Base-by-base conservation (phyloP, 2,888 invertebrate genomes). In the Nymphalis c-album region DNA sequence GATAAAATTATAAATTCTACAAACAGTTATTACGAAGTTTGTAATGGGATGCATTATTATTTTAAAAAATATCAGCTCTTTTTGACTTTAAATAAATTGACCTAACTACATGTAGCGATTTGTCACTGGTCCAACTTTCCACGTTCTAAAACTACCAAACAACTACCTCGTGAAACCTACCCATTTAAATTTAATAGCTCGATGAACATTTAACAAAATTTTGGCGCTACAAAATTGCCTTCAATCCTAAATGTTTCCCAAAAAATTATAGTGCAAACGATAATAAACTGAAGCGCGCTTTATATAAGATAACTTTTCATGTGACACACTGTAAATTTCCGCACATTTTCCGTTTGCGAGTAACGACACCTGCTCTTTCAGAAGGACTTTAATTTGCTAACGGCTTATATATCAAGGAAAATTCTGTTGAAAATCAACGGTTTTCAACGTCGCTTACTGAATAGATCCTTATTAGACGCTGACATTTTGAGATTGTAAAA, bases 151-250 rank as follows among this genome's bases (percentile, higher is more conserved):
- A 20, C 51, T 51, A 51, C 22, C 22, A 51, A 51, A 51, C 51
- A 51, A 22, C 22, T 22, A 31, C 18, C 18, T 18, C n/a, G 18
- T 48, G 18, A 48, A 48, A 48, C n/a, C 17, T 48, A 55, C 55
- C 31, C 55, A 55, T 17, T 55, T 31, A 26, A 55, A 55, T 55
- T 55, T 55, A 55, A 31, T 55, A 55, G 53, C 20, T 20, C 17
- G 31, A n/a, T 55, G 31, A 35, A 35, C 55, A 55, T 55, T 35
- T n/a, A 55, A 31, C 55, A 55, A 55, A 55, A 55, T 55, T 55
- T 55, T 55, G 55, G 8, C 55, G 55, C 55, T 55, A 55, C 55
- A 31, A 55, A 55, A 55, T 55, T 26, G 55, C 55, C 31, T 55
- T 55, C 31, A 55, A 26, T 35, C n/a, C 55, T 17, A n/a, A 55